Base-by-base conservation (phyloP, 2,113 vertebrate species). In the Entomyzon cyanotis region DNA sequence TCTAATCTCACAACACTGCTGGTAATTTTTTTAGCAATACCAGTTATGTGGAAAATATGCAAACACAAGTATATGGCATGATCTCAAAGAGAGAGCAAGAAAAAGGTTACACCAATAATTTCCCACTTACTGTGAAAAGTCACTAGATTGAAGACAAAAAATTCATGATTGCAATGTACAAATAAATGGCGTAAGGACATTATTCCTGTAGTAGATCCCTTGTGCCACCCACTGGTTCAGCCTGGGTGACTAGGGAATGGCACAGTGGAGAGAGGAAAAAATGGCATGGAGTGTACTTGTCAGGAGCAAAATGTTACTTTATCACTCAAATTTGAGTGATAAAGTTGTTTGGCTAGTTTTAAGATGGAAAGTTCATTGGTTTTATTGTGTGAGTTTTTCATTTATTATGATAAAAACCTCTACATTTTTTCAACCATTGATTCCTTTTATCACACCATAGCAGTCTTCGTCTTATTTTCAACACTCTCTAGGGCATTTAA, bases 281-380 rank as follows among this genome's bases (percentile, higher is more conserved):
- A 2, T 10, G 1, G 0, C 27, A 47, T 7, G 3, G 39, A 75
- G 7, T 2, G 6, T 79, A 27, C 15, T 15, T 64, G 11, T 33
- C 41, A 60, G 27, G 21, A 82, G 14, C 7, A 60, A 82, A 50
- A 11, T 25, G 4, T 17, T 33, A 47, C 39, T 39, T 39, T 39
- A 39, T 39, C 39, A 39, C 11, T 39, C 39, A 39, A 10, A 39
- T n/a, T 49, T 47, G 5, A 86, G 10, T 16, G 13, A 23, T 35
- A 73, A n/a, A 50, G 8, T 20, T 15, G 63, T 79, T 21, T 22
- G 35, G 37, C 18, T 30, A 58, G 30, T 58, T 83, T 77, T 60
- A 65, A 84, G 18, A 10, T 41, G 7, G 5, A 42, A 90, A 69
- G 3, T 22, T 76, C 18, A 35, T 58, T 24, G 5, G 5, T 5